Evolutionary conservation across 2,797 vertebrate species (phyloP).

Genomic region (Myotis planiceps): DNA sequence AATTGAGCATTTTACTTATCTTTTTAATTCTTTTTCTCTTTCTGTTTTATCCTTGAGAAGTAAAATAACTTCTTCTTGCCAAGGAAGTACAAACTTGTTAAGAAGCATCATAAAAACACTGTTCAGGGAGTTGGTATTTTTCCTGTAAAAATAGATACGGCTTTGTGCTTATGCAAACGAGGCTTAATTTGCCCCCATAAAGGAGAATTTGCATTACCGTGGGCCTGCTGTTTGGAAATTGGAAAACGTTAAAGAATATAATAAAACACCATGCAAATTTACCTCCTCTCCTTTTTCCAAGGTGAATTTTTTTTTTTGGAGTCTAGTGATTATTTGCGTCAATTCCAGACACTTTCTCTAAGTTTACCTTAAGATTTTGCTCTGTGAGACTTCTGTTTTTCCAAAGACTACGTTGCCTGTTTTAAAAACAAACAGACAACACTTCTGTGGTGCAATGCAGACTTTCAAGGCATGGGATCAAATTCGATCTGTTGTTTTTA

Average conservation of each 20-base stretch:
- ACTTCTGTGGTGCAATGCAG: background rate
- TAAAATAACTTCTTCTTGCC: slow-evolving; percentile 68
- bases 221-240: slow-evolving; percentile 74
- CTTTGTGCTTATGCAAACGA: slow-evolving; percentile 76
- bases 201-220: slow-evolving; percentile 72
- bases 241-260: slow-evolving; percentile 73
- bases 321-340: slow-evolving; percentile 51
- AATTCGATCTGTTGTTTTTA: background rate
- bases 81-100: slow-evolving; percentile 71
- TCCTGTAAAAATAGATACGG: slow-evolving; percentile 76
- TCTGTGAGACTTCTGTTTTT: slow-evolving; percentile 68
- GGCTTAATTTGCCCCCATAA: slow-evolving; percentile 74
- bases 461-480: background rate
- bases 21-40: slow-evolving; percentile 16
- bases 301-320: slow-evolving; percentile 45
- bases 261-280: slow-evolving; percentile 62
- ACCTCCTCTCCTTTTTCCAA: slow-evolving; percentile 37
- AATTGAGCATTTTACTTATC: slow-evolving; percentile 30
- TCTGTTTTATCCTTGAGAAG: slow-evolving; percentile 62
- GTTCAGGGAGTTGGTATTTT: slow-evolving; percentile 75
- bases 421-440: background rate
- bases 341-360: slow-evolving; percentile 68
- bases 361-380: slow-evolving; percentile 75
- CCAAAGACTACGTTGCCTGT: slow-evolving; percentile 68
- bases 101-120: slow-evolving; percentile 70